A percentile compares a stretch with the other conserved stretches of the same genome.
These are phyloP conservation scores for Brotula barbata DNA, from an alignment of 2,797 vertebrate genomes.

Conservation along the genomic window DNA sequence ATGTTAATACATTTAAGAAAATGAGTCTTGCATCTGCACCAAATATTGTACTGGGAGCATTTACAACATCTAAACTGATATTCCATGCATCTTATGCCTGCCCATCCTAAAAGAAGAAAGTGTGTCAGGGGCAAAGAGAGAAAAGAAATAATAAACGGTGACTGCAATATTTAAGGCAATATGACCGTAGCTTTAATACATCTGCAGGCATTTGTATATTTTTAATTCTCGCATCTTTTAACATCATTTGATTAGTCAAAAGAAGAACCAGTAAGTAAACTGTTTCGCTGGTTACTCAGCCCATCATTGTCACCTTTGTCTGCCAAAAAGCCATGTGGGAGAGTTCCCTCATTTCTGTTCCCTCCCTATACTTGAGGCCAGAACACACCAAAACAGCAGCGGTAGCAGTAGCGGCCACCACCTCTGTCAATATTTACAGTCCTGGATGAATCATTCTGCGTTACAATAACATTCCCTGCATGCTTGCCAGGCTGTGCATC, in stretches of 20 bases:
- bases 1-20: too few species aligned
- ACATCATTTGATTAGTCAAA: too few species aligned
- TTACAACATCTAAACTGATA: too few species aligned
- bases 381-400: constrained; percentile 38
- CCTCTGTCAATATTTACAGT: constrained; percentile 79
- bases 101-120: background rate
- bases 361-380: constrained; percentile 24
- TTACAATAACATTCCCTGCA: constrained; percentile 79
- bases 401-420: constrained; percentile 27
- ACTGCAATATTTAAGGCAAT: too few species aligned
- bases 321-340: constrained; percentile 34
- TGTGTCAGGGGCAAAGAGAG: too few species aligned
- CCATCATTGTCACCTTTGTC: constrained; percentile 17
- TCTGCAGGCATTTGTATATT: too few species aligned
- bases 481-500: constrained; percentile 67
- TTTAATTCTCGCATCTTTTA: too few species aligned
- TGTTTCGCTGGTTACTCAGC: constrained; percentile 8
- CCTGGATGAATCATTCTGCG: constrained; percentile 75
- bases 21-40: too few species aligned
- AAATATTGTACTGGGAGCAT: too few species aligned
- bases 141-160: too few species aligned
- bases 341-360: constrained; percentile 19
- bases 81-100: too few species aligned
- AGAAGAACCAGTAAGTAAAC: background rate
- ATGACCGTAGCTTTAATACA: too few species aligned